Evolutionary conservation across 2,113 vertebrate species (phyloP), one percentile per base, ranked within the genome.

Genomic region (Marmota monax): DNA sequence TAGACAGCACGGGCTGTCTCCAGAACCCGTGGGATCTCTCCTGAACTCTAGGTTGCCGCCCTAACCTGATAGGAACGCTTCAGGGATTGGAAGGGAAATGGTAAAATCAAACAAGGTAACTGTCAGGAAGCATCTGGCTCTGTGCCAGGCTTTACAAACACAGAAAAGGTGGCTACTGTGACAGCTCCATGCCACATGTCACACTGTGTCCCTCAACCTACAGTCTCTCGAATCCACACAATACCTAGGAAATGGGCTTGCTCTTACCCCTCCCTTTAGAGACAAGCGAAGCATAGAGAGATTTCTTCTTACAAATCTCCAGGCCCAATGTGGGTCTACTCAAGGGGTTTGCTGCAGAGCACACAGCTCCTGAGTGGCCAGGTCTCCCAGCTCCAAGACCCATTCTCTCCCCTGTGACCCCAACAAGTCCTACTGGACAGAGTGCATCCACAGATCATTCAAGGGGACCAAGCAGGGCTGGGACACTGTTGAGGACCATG

Each of bases 401-500:
- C 12, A 7, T 79, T 51, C 20, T 92, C 2, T 29, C 65, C 74
- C 48, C n/a, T 63, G 17, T 25, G 11, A 1, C 48, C 79, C 18
- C 42, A 67, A 20, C 22, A 86, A 48, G 4, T 17, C 42, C 65
- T 51, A 10, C 58, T 70, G 94, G 63, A 69, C 45, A 72, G 9
- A 18, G 22, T 7, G 7, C 58, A 29, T 4, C 8, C 17, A 72
- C 18, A 25, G 25, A 65, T 78, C 32, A 74, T 90, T 90, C 56
- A 90, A 87, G 48, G 25, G 42, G 51, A 86, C 18, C 17, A 37
- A 27, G 17, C 4, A 29, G 29, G 18, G n/a, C 29, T 73, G n/a
- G 8, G 61, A 45, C 63, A 17, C n/a, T 25, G 14, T n/a, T 45
- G n/a, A 4, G 11, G n/a, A 61, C 32, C 2, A 4, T 0, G 7